These are phyloP conservation scores for Parascotia fuliginaria DNA, from an alignment of 2,888 invertebrate species.

Conservation along the genomic window DNA sequence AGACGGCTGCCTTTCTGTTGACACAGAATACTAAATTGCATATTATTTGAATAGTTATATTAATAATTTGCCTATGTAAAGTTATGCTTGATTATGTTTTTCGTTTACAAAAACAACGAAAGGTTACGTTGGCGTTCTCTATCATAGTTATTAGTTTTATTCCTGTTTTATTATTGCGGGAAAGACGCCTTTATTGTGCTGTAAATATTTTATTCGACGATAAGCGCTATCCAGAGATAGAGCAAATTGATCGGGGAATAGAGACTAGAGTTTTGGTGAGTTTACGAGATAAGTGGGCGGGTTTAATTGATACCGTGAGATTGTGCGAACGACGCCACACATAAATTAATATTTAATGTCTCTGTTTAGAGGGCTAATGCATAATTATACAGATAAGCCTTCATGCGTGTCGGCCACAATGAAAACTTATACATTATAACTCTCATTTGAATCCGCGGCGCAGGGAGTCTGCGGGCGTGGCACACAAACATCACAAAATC, in stretches of 20 bases:
- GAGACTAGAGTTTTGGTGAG: slow-evolving; percentile 62
- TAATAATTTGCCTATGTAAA: background rate
- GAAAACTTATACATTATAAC: slow-evolving; percentile 36
- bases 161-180: slow-evolving; percentile 78
- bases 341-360: slow-evolving; percentile 73
- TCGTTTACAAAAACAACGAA: slow-evolving; percentile 28
- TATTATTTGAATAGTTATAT: background rate
- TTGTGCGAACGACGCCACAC: slow-evolving; percentile 69
- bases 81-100: background rate
- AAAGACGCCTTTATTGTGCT: slow-evolving; percentile 78
- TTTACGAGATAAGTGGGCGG: slow-evolving; percentile 75
- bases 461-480: background rate
- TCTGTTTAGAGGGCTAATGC: slow-evolving; percentile 61
- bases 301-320: slow-evolving; percentile 76
- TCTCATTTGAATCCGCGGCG: slow-evolving; percentile 22
- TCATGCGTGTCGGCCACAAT: slow-evolving; percentile 37
- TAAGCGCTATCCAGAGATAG: slow-evolving; percentile 77
- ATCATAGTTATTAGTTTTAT: slow-evolving; percentile 75
- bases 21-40: background rate
- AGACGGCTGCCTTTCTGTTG: background rate
- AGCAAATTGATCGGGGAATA: slow-evolving; percentile 79
- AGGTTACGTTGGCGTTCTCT: slow-evolving; percentile 57
- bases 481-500: slow-evolving; percentile 52
- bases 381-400: slow-evolving; percentile 61
- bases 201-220: slow-evolving; percentile 82